Evolutionary conservation across 37 sponge, comb jelly and placozoan species (phyloP).

Genomic region (Agelas oroides): DNA sequence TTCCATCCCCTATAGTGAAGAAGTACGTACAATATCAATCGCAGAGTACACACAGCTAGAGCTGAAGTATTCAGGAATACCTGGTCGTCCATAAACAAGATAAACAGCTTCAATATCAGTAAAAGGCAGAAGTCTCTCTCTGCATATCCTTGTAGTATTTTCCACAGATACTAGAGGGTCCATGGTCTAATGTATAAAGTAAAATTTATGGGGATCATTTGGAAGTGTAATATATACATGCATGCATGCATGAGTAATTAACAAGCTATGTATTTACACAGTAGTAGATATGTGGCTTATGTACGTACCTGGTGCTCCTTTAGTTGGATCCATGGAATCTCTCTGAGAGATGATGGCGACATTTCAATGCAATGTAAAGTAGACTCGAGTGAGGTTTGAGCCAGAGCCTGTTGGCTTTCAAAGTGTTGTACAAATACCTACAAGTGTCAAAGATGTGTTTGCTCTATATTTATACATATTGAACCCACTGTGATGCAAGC

Average conservation of each 20-base stretch:
- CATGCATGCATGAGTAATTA: no score
- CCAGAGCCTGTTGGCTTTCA: no score
- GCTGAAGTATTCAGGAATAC: constrained; percentile 40
- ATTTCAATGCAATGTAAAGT: constrained; percentile 69
- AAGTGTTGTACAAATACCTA: no score
- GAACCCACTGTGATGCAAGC: no score
- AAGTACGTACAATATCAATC: constrained; percentile 12
- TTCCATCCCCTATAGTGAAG: constrained; percentile 68
- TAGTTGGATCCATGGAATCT: constrained; percentile 65
- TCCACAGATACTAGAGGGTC: background rate
- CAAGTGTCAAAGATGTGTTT: no score
- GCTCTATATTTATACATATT: no score
- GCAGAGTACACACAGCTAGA: no score
- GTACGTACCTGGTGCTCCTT: constrained; percentile 67
- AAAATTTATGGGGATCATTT: no score
- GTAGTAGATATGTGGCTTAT: no score
- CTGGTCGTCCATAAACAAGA: constrained; percentile 64
- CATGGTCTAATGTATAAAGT: no score
- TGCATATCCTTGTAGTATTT: constrained; percentile 3
- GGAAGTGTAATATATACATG: no score
- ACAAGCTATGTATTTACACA: no score
- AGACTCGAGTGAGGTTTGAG: background rate
- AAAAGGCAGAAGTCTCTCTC: constrained; percentile 3
- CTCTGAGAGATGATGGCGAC: constrained; percentile 59
- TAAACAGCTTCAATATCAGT: constrained; percentile 14